Conservation (phyloP, 1,140 invertebrate genomes). For the Phthorimaea operculella region DNA sequence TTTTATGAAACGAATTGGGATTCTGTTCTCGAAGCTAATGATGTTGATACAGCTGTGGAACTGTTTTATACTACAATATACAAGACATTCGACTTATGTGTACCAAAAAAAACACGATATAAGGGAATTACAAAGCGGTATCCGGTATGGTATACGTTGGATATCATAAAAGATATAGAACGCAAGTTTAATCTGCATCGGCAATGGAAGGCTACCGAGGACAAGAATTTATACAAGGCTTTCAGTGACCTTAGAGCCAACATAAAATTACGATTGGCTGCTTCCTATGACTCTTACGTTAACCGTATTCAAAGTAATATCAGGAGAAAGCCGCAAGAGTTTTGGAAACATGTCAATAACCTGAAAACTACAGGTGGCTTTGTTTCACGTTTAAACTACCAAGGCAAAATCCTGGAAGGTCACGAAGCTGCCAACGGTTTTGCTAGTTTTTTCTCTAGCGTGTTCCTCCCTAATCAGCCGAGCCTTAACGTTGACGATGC, state of each 20-base stretch:
- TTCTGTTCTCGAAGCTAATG: not conserved
- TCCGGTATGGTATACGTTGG: slow-evolving; percentile 1
- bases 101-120: not conserved
- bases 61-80: slow-evolving; percentile 1
- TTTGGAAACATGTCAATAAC: slow-evolving; percentile 1
- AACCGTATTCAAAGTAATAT: not conserved
- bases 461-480: not conserved
- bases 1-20: not conserved
- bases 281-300: not conserved
- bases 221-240: not conserved
- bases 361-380: slow-evolving; percentile 6
- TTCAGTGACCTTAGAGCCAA: slow-evolving; percentile 4
- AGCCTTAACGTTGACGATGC: not conserved
- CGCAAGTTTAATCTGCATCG: slow-evolving; percentile 1
- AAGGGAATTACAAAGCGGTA: not conserved
- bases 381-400: not conserved
- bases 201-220: not conserved
- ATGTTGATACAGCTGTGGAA: slow-evolving; percentile 4
- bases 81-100: slow-evolving; percentile 2
- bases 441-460: not conserved
- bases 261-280: not conserved
- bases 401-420: not conserved
- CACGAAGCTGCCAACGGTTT: not conserved
- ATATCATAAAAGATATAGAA: not conserved
- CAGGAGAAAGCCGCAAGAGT: not conserved